Base-by-base conservation (phyloP, 2,113 vertebrate genomes). In the Gobio gobio region DNA sequence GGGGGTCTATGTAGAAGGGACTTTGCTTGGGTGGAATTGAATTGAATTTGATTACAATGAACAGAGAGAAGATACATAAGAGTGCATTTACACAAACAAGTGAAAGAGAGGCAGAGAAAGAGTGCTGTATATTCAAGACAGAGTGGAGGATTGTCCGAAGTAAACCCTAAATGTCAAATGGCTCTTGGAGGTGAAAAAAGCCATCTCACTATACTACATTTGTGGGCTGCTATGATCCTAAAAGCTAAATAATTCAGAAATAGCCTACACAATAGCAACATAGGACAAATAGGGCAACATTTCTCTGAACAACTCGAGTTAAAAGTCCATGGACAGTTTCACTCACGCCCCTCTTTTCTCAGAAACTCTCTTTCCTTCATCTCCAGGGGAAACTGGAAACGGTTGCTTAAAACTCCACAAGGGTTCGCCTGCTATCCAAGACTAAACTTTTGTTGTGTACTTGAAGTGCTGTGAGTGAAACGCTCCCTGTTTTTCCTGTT, bases 361-460 rank as follows among this genome's bases (percentile, higher is more conserved):
- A 70, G 43, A 45, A 73, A 66, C 29, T 40, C 74, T 78, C 24
- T 78, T 85, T 78, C 63, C 83, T 85, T 80, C 63, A 85, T 87
- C 83, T 83, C 83, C n/a, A 73, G 75, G 83, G 86, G 83, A 76
- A 79, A 68, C 83, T 22, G 58, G 78, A 78, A 87, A 78, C 36
- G 45, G 68, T 49, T 68, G 74, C 83, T 77, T 84, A 84, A 78
- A 84, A 84, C 74, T 68, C 82, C 61, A n/a, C 54, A 54, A 76
- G 74, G 26, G 51, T 76, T 79, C n/a, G 45, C 59, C 43, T 43
- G 7, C 13, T 68, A 29, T 78, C 73, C 61, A 14, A 80, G 64
- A 58, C 73, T 40, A 24, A 70, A 56, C 64, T 80, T 85, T 70
- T 79, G 75, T 68, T 51, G 29, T 47, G 79, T 33, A 40, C 59